Evolutionary conservation across 2,113 vertebrate genomes (phyloP).

Genomic region (Sialia sialis): DNA sequence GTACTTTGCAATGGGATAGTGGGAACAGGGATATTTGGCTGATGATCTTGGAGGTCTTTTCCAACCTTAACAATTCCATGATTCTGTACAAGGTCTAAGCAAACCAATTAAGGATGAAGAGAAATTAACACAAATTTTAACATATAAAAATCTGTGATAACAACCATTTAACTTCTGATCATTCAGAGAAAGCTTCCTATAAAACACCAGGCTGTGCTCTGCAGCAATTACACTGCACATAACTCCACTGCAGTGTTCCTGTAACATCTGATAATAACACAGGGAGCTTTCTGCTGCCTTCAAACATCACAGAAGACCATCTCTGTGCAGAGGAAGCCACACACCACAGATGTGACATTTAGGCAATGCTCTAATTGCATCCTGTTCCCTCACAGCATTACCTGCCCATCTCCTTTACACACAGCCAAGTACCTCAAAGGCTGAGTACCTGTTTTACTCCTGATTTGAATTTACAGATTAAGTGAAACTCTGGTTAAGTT

Average conservation of each 20-base stretch:
- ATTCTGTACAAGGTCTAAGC: neutral
- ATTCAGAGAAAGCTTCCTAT: neutral
- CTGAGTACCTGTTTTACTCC: neutral
- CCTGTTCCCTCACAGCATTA: neutral
- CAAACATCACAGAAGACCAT: neutral
- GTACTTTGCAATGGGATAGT: neutral
- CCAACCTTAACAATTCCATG: neutral
- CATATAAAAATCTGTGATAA: neutral
- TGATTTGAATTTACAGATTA: slow-evolving; percentile 23
- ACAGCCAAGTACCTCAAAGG: neutral
- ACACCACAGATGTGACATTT: neutral
- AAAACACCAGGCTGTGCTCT: neutral
- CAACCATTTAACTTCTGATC: neutral
- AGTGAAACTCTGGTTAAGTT: slow-evolving; percentile 28
- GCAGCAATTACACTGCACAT: neutral
- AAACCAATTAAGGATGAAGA: neutral
- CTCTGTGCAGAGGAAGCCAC: neutral
- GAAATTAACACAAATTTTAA: neutral
- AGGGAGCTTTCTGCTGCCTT: neutral
- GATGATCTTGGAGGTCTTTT: neutral
- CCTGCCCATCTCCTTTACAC: neutral
- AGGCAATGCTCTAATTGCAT: neutral
- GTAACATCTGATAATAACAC: rapidly evolving
- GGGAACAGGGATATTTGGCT: neutral
- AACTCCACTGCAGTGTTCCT: neutral